phyloP scores from a whole-genome alignment of 2,113 vertebrate genomes.

The Bubo scandiacus region DNA sequence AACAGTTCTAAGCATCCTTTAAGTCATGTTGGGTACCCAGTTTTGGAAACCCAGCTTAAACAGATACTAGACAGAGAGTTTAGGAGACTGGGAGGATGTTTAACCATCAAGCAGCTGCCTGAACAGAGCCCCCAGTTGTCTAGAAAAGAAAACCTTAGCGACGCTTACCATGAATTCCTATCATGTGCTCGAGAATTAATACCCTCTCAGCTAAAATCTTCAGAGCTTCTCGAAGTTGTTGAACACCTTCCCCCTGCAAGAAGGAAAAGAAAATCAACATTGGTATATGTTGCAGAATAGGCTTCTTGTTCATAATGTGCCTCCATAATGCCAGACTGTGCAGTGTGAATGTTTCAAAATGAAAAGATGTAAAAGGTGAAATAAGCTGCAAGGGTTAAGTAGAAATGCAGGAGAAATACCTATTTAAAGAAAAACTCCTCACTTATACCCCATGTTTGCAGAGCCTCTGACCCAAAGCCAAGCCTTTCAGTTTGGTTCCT shows the following conservation, averaged over 20 bases:
- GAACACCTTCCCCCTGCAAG: slow-evolving; percentile 85
- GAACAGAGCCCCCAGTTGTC: background rate
- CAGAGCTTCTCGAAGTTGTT: slow-evolving; percentile 94
- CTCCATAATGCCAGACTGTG: background rate
- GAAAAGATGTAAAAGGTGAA: background rate
- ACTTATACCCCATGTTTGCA: background rate
- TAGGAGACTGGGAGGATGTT: background rate
- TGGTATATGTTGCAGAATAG: background rate
- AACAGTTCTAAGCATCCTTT: background rate
- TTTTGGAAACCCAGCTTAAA: background rate
- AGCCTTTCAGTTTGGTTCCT: background rate
- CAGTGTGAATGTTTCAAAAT: background rate
- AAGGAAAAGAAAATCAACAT: background rate
- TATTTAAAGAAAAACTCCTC: background rate
- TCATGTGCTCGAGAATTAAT: slow-evolving; percentile 97
- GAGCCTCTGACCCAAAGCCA: background rate
- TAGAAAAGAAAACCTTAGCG: background rate
- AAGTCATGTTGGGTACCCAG: background rate
- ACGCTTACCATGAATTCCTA: slow-evolving; percentile 90
- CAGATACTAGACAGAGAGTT: background rate
- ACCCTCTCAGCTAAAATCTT: slow-evolving; percentile 97
- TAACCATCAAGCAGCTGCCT: background rate
- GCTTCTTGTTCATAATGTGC: background rate
- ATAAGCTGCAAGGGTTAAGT: background rate
- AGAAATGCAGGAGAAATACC: background rate